Evolutionary conservation across 2,797 vertebrate species (phyloP).

Genomic region (Erpetoichthys calabaricus): DNA sequence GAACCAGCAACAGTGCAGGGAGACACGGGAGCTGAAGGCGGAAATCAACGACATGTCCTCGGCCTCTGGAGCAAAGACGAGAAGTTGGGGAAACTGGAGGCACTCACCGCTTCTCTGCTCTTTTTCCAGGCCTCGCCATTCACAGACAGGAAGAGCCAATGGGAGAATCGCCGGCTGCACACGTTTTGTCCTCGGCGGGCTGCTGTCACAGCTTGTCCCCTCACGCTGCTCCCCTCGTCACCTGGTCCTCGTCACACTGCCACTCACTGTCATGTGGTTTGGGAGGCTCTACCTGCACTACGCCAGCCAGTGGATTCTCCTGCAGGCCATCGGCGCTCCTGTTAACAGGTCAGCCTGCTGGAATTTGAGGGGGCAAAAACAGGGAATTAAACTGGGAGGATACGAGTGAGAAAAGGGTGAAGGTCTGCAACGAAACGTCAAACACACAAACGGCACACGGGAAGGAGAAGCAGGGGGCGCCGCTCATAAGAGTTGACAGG

Average conservation of each 20-base stretch:
- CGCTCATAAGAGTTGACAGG: not conserved
- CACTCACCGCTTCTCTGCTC: not conserved
- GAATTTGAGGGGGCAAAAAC: not conserved
- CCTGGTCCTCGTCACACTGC: conserved; percentile 55
- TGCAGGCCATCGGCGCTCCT: conserved; percentile 66
- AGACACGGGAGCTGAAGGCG: no score
- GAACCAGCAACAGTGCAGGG: no score
- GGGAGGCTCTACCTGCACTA: conserved; percentile 85
- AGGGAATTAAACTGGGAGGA: not conserved
- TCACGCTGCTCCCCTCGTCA: conserved; percentile 35
- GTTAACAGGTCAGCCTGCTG: conserved; percentile 75
- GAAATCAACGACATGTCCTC: no score
- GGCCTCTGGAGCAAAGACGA: no score
- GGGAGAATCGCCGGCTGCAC: conserved; percentile 23
- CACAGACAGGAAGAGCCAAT: conserved; percentile 20
- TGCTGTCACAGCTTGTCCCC: conserved; percentile 59
- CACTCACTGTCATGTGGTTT: conserved; percentile 76
- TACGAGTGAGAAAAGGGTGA: no score
- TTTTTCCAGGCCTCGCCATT: conserved; percentile 25
- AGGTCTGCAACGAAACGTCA: not conserved
- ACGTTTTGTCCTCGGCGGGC: conserved; percentile 38
- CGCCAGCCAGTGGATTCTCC: conserved; percentile 85
- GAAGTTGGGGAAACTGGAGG: no score
- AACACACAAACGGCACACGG: not conserved
- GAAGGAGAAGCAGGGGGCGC: not conserved